Conservation (phyloP, 2,888 invertebrate species). For the Sisyra terminalis region DNA sequence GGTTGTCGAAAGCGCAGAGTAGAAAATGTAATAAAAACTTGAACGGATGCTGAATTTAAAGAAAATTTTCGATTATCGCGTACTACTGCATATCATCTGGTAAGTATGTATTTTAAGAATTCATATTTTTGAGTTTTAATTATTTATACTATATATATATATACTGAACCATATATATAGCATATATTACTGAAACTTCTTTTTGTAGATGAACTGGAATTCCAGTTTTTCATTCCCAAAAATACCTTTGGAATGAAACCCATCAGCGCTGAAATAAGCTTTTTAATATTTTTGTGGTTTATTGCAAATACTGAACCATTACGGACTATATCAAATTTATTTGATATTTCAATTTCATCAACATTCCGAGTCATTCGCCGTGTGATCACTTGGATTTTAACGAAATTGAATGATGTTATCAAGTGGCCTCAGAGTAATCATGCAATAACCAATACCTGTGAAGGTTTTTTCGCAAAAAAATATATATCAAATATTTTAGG, state of each 20-base stretch:
- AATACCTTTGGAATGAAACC: slow-evolving; percentile 8
- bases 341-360: slow-evolving; percentile 10
- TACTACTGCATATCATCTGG: not conserved
- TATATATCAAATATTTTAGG: slow-evolving; percentile 8
- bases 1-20: slow-evolving; percentile 2
- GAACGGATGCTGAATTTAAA: not conserved
- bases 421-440: slow-evolving; percentile 8
- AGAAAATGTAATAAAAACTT: slow-evolving; percentile 1
- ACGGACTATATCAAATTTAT: slow-evolving; percentile 8
- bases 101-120: slow-evolving; percentile 1
- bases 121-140: slow-evolving; percentile 1
- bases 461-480: slow-evolving; percentile 9
- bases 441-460: slow-evolving; percentile 3
- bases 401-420: slow-evolving; percentile 9
- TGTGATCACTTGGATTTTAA: slow-evolving; percentile 8
- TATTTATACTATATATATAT: not conserved
- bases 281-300: slow-evolving; percentile 9
- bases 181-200: slow-evolving; percentile 1
- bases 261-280: slow-evolving; percentile 8
- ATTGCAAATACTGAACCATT: slow-evolving; percentile 10
- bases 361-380: slow-evolving; percentile 8
- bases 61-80: not conserved
- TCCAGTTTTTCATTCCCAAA: slow-evolving; percentile 5
- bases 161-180: too few species aligned
- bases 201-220: slow-evolving; percentile 8